Percentiles rank a stretch among this genome's conserved stretches.
These are phyloP conservation scores for Spea bombifrons DNA, from an alignment of 2,113 vertebrate genomes.

Conservation along the genomic window DNA sequence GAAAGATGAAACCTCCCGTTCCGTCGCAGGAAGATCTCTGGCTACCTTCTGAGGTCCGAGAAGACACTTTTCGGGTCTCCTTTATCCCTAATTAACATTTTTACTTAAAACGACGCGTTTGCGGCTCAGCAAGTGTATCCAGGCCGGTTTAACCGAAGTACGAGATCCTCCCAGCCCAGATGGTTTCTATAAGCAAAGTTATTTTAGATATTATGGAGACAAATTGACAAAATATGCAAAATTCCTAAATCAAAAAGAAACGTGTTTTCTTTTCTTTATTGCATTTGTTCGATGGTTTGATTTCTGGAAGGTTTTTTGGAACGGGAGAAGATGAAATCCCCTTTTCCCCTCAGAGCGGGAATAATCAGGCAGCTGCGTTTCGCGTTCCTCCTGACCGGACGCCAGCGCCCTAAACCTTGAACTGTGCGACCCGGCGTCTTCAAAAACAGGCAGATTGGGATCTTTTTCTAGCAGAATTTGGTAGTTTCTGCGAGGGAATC, in stretches of 20 bases:
- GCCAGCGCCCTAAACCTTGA: conserved; percentile 3
- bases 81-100: no score
- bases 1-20: no score
- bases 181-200: conserved; percentile 6
- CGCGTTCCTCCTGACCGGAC: not conserved
- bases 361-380: conserved; percentile 7
- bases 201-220: conserved; percentile 10
- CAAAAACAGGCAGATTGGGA: not conserved
- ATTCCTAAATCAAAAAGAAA: conserved; percentile 19
- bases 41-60: no score
- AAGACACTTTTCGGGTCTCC: no score
- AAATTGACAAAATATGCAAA: conserved; percentile 14
- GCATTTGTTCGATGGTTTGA: not conserved
- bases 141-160: not conserved
- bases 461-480: not conserved
- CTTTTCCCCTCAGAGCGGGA: conserved; percentile 3
- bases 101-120: no score
- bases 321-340: not conserved
- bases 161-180: not conserved
- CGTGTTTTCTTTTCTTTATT: conserved; percentile 5
- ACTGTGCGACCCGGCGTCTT: not conserved
- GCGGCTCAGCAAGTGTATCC: not conserved
- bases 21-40: no score
- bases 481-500: not conserved
- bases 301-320: conserved; percentile 17